These are phyloP conservation scores for Tineola bisselliella DNA, from an alignment of 2,888 invertebrate species.

Conservation along the genomic window DNA sequence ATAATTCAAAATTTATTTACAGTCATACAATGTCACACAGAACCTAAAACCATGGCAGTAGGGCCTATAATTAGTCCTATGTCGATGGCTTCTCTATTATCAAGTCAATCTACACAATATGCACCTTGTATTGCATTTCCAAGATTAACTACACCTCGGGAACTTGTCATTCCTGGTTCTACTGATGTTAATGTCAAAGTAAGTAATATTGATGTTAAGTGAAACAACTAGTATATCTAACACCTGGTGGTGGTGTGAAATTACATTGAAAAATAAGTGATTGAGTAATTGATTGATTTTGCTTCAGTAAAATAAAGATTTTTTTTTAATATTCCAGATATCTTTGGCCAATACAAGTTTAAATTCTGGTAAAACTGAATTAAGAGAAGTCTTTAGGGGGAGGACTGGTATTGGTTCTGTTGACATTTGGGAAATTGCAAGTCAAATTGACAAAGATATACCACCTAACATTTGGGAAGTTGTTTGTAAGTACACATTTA, in stretches of 20 bases:
- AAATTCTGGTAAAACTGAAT: background rate
- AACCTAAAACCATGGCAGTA: too few relatives aligned
- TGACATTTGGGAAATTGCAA: constrained; percentile 55
- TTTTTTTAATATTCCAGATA: too few relatives aligned
- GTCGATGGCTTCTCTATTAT: constrained; percentile 43
- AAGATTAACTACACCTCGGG: constrained; percentile 46
- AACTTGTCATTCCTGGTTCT: constrained; percentile 40
- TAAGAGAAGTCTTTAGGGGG: background rate
- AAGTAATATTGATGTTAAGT: constrained; percentile 17
- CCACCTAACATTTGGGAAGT: constrained; percentile 55
- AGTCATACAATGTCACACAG: background rate
- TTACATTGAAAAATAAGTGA: too few relatives aligned
- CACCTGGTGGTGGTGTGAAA: too few relatives aligned
- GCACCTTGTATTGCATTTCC: constrained; percentile 26
- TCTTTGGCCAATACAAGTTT: constrained; percentile 30
- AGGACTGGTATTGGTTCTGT: constrained; percentile 23
- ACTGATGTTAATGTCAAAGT: constrained; percentile 33
- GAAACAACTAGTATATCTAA: too few relatives aligned
- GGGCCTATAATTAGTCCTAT: constrained; percentile 32
- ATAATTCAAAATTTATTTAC: background rate
- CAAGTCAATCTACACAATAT: constrained; percentile 32
- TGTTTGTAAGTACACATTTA: constrained; percentile 49
- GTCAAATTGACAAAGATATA: constrained; percentile 48
- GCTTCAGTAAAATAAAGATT: too few relatives aligned
- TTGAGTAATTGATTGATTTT: too few relatives aligned